phyloP scores from a whole-genome alignment of 2,797 vertebrate species.

The Eospalax fontanierii region DNA sequence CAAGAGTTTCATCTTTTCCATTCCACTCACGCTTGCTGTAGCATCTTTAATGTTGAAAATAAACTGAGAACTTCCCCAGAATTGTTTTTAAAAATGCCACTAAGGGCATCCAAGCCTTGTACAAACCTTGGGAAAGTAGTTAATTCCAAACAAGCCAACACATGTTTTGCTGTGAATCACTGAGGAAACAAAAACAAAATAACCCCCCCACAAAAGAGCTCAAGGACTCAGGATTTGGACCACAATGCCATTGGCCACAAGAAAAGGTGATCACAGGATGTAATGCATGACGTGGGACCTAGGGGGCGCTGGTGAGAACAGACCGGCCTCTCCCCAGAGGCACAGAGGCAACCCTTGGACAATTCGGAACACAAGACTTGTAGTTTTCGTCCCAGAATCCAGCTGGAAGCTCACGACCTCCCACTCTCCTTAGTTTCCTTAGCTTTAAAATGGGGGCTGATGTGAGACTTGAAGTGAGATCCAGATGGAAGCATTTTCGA shows the following conservation, averaged over 20 bases:
- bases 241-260: neutral
- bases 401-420: neutral
- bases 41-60: constrained; percentile 77
- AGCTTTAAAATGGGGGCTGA: constrained; percentile 8
- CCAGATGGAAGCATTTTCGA: neutral
- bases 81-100: constrained; percentile 71
- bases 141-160: constrained; percentile 64
- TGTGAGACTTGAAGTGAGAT: neutral
- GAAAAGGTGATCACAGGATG: neutral
- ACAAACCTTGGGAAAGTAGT: constrained; percentile 67
- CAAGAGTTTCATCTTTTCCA: constrained; percentile 77
- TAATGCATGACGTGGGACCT: neutral
- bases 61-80: too few relatives aligned
- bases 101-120: constrained; percentile 50
- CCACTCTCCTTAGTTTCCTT: neutral
- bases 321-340: neutral
- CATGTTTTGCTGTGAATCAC: constrained; percentile 67
- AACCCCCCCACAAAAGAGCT: too few relatives aligned
- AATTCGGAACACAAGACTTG: neutral
- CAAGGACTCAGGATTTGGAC: neutral
- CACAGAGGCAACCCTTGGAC: neutral
- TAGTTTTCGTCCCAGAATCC: neutral
- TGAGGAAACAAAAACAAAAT: neutral
- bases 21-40: constrained; percentile 71
- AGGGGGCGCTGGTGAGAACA: constrained; percentile 4